These are phyloP conservation scores for Venustoraphidia nigricollis DNA, from an alignment of 2,888 invertebrate genomes.

Conservation along the genomic window DNA sequence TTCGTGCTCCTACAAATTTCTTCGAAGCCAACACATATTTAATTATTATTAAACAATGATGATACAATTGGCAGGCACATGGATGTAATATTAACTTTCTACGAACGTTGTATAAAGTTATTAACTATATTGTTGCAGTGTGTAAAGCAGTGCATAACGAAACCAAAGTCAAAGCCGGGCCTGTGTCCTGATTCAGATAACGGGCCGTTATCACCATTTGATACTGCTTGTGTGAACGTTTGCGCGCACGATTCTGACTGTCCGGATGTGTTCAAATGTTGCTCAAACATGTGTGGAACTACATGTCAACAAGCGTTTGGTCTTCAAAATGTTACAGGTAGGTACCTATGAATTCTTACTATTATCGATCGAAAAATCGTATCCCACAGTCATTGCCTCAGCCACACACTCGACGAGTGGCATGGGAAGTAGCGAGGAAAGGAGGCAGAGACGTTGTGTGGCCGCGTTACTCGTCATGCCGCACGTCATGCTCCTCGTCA, in stretches of 20 bases:
- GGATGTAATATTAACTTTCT: no score
- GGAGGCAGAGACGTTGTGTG: no score
- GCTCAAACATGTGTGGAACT: constrained; percentile 48
- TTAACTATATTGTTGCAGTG: constrained; percentile 30
- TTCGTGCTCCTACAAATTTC: no score
- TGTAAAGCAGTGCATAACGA: constrained; percentile 35
- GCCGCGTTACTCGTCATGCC: no score
- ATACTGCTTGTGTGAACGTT: constrained; percentile 41
- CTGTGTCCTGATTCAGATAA: constrained; percentile 25
- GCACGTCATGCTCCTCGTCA: no score
- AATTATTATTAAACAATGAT: no score
- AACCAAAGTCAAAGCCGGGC: constrained; percentile 32
- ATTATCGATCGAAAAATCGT: neutral
- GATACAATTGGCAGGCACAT: no score
- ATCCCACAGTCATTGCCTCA: no score
- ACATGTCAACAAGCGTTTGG: constrained; percentile 50
- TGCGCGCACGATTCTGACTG: constrained; percentile 53
- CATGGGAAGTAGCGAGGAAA: no score
- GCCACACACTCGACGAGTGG: no score
- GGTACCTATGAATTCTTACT: constrained; percentile 13
- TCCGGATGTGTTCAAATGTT: constrained; percentile 51
- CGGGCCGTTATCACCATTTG: constrained; percentile 30
- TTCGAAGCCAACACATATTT: no score
- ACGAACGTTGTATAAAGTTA: no score
- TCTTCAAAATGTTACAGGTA: constrained; percentile 40